Evolutionary conservation across 35 echinoderm and acorn worm species (phyloP).

Genomic region (Ophioderma brevispina): DNA sequence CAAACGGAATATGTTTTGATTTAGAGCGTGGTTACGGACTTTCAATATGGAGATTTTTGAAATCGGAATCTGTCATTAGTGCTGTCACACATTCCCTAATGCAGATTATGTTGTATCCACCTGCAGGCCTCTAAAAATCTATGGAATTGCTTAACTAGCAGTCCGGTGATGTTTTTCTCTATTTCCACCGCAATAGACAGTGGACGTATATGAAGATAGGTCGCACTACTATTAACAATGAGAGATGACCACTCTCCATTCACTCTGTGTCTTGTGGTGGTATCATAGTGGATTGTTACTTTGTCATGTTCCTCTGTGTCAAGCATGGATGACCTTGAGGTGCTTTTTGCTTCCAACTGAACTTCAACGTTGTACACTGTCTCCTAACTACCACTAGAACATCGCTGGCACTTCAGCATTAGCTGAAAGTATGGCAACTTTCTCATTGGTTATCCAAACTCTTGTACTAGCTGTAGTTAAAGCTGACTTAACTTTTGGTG

Average conservation of each 20-base stretch:
- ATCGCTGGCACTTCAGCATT: no score
- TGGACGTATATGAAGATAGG: not conserved
- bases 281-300: slow-evolving; percentile 39
- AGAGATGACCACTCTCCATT: slow-evolving; percentile 17
- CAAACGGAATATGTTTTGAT: no score
- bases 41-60: slow-evolving; percentile 40
- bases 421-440: no score
- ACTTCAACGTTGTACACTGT: no score
- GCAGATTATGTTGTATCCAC: slow-evolving; percentile 28
- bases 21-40: no score
- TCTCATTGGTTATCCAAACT: no score
- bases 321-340: slow-evolving; percentile 8
- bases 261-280: slow-evolving; percentile 29
- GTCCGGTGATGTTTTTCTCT: slow-evolving; percentile 15
- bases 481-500: no score
- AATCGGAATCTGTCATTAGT: slow-evolving; percentile 13
- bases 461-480: no score
- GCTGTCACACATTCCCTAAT: slow-evolving; percentile 21
- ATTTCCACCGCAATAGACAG: slow-evolving; percentile 28
- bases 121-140: slow-evolving; percentile 5
- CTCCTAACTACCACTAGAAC: no score
- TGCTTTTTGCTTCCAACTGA: not conserved
- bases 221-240: slow-evolving; percentile 26
- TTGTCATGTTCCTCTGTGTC: not conserved
- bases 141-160: slow-evolving; percentile 6